Base-by-base conservation (phyloP, 2,888 invertebrate species). In the Dione vanillae region DNA sequence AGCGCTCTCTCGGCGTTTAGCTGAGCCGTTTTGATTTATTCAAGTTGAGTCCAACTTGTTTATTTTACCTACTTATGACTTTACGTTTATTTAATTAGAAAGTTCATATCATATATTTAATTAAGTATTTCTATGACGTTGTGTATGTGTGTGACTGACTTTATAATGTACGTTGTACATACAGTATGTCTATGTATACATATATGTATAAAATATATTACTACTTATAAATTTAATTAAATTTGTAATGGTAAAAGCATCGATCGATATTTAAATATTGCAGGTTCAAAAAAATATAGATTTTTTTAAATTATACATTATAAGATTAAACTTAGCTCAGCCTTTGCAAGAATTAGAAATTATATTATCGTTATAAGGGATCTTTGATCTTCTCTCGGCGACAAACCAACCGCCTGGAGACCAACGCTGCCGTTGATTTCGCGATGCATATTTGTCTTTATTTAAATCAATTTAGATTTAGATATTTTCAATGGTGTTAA, bases 331-430 rank as follows among this genome's bases (percentile, higher is more conserved):
- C 45, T 61, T 43, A 20, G 27, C 27, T 64, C 9, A 20, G 20
- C 14, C 10, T 27, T 27, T 45, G 19, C 6, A 49, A 19, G 12
- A 12, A 35, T 51, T 37, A 64, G 37, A 56, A 61, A 64, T 64
- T 40, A 14, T 49, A 51, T 64, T 49, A 64, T 3, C 19, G 37
- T 64, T 64, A 49, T 49, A 19, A 64, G 51, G 64, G 47, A 61
- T 62, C 76, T 78, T 78, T 78, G 77, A 78, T 77, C 73, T 74
- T 68, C 69, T 70, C 68, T 76, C 76, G 73, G 74, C 65, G 72
- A 68, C 56, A 77, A 75, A 73, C 71, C 74, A 73, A 75, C 74
- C 74, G 67, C 69, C 69, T 19, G 27, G 68, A 65, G 77, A 76
- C 75, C 47, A 52, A 47, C 27, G 45, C 59, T 6, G 45, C 11